Base-by-base conservation (phyloP, 1,140 invertebrate species). In the Bradysia coprophila region DNA sequence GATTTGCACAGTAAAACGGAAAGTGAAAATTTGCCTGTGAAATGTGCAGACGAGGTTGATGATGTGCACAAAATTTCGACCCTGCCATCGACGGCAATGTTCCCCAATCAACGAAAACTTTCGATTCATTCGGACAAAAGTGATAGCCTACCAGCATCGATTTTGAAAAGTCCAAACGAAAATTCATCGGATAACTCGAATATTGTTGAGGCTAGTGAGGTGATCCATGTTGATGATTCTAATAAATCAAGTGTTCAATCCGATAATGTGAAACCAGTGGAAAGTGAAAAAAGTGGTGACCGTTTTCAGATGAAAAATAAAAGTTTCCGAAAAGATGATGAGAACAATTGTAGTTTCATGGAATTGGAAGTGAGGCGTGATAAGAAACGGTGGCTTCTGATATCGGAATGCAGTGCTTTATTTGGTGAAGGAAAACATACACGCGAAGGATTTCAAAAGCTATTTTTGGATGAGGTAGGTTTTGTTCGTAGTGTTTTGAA, bases 291-390 rank as follows among this genome's bases (percentile, higher is more conserved):
- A 10, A 36, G 6, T n/a, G 4, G 18, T 9, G 15, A 11, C 18
- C 9, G 33, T 11, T 36, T 16, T 9, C n/a, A n/a, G n/a, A n/a
- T n/a, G n/a, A n/a, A n/a, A n/a, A n/a, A n/a, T n/a, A n/a, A n/a
- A n/a, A 11, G 5, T 11, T 6, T 6, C 6, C 9, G 33, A 36
- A 36, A 36, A 36, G n/a, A 13, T 21, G 32, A 41, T 19, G 37
- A 11, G n/a, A 20, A 38, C 21, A 28, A 60, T 48, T 60, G 53
- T 46, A 61, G 58, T 47, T 52, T 53, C 28, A 61, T 61, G 58
- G 58, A 61, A 51, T 46, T 60, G 45, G 58, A 61, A 46, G 58
- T 57, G 48, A 49, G 51, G 38, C 54, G 58, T 40, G 58, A 61
- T 45, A 60, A 60, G 41, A 49, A 54, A 24, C 56, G 58, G 21